Conservation (phyloP, 2,797 vertebrate species). For the Trachurus trachurus region DNA sequence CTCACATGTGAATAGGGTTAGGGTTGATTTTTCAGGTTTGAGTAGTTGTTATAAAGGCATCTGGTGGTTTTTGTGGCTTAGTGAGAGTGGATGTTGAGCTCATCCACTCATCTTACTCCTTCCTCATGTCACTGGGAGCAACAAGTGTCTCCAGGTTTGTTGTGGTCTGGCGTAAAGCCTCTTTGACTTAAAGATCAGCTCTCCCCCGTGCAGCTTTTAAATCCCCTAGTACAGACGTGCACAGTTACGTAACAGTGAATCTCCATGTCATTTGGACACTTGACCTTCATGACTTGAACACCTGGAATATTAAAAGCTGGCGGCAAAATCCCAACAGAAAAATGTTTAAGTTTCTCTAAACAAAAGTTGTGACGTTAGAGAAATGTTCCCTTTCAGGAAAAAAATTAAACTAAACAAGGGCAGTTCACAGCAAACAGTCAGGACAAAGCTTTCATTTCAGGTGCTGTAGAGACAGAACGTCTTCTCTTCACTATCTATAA, state of each 20-base stretch:
- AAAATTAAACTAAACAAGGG: background rate
- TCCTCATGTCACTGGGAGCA: constrained; percentile 55
- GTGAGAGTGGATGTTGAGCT: constrained; percentile 4
- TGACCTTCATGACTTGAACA: constrained; percentile 62
- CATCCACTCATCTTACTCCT: constrained; percentile 23
- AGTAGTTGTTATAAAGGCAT: background rate
- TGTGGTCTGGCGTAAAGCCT: constrained; percentile 82
- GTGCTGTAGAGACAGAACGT: background rate
- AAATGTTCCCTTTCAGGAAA: background rate
- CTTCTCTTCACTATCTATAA: background rate
- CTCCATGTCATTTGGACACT: constrained; percentile 52
- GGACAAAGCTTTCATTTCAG: background rate
- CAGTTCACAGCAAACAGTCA: background rate
- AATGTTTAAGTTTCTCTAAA: background rate
- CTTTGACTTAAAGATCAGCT: constrained; percentile 83
- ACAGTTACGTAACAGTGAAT: constrained; percentile 75
- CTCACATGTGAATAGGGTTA: background rate
- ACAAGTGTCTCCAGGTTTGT: constrained; percentile 73
- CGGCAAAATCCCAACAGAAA: background rate
- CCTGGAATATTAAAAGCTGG: constrained; percentile 40
- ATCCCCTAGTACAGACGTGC: constrained; percentile 74
- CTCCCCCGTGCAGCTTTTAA: constrained; percentile 71
- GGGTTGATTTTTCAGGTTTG: background rate
- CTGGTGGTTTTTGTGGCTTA: background rate
- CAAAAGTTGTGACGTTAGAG: background rate